Percentiles rank a stretch among this genome's conserved stretches.
Conservation (phyloP, 2,797 vertebrate genomes). For the Parotocinclus haroldoi region DNA sequence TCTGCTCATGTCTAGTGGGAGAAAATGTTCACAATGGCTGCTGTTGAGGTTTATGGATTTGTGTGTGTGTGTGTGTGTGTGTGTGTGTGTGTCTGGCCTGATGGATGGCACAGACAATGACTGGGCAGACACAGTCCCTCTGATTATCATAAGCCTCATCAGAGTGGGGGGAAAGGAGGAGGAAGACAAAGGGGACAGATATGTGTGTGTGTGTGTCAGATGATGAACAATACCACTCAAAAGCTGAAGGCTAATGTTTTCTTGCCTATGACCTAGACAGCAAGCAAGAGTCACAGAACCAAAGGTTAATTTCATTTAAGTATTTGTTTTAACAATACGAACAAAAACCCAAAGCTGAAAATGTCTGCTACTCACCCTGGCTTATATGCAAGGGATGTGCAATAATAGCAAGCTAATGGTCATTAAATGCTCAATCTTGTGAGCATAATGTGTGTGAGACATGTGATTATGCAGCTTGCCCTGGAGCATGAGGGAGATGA, state of each 20-base stretch:
- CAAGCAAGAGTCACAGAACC: slow-evolving; percentile 10
- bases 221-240: neutral
- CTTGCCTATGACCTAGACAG: too few relatives aligned
- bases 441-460: slow-evolving; percentile 65
- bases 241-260: slow-evolving; percentile 1
- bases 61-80: slow-evolving; percentile 27
- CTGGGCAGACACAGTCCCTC: slow-evolving; percentile 47
- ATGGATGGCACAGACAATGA: slow-evolving; percentile 65
- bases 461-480: slow-evolving; percentile 53
- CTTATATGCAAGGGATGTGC: slow-evolving; percentile 33
- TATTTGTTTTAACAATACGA: neutral
- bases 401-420: slow-evolving; percentile 45
- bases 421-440: slow-evolving; percentile 73
- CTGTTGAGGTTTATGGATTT: slow-evolving; percentile 30
- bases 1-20: slow-evolving; percentile 26
- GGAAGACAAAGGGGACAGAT: slow-evolving; percentile 23
- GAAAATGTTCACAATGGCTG: slow-evolving; percentile 32
- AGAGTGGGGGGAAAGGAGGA: slow-evolving; percentile 7
- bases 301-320: neutral
- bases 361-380: slow-evolving; percentile 11
- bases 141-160: slow-evolving; percentile 54
- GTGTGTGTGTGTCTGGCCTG: slow-evolving; percentile 30
- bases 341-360: slow-evolving; percentile 20
- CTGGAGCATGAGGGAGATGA: slow-evolving; percentile 39
- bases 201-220: neutral